phyloP scores from a whole-genome alignment of 53 echinoderm and acorn worm genomes.

The Echinometra lucunter region DNA sequence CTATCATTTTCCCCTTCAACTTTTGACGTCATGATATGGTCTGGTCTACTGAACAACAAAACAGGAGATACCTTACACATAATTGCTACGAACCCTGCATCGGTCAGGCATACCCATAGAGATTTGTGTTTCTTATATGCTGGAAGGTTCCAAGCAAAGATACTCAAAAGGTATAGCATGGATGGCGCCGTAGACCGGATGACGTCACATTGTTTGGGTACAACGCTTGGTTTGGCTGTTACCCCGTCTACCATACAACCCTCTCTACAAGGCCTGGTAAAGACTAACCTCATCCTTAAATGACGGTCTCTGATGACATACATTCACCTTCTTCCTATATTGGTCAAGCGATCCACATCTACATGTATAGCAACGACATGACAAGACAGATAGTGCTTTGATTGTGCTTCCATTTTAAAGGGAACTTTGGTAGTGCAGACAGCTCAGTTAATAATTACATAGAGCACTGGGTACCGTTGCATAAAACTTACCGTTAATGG shows the following conservation, averaged over 20 bases:
- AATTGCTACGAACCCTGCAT: no score
- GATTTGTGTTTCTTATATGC: not conserved
- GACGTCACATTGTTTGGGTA: slow-evolving; percentile 51
- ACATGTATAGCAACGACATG: not conserved
- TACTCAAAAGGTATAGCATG: not conserved
- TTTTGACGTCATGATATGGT: not conserved
- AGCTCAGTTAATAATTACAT: no score
- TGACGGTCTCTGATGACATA: not conserved
- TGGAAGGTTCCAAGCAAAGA: not conserved
- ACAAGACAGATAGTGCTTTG: not conserved
- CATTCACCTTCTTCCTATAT: not conserved
- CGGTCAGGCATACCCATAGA: no score
- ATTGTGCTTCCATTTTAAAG: no score
- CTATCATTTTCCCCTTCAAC: not conserved
- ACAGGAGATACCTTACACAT: no score
- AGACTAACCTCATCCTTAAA: not conserved
- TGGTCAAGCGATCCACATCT: not conserved
- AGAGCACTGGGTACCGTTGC: no score
- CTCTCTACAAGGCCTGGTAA: not conserved
- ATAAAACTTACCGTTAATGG: no score
- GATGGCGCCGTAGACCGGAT: not conserved
- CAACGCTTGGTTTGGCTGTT: not conserved
- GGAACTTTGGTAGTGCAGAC: no score
- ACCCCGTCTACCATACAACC: not conserved
- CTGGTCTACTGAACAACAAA: not conserved